A percentile compares a stretch with the other conserved stretches of the same genome.
Evolutionary conservation across 2,888 invertebrate genomes (phyloP).

Genomic region (Megastigmus dorsalis): DNA sequence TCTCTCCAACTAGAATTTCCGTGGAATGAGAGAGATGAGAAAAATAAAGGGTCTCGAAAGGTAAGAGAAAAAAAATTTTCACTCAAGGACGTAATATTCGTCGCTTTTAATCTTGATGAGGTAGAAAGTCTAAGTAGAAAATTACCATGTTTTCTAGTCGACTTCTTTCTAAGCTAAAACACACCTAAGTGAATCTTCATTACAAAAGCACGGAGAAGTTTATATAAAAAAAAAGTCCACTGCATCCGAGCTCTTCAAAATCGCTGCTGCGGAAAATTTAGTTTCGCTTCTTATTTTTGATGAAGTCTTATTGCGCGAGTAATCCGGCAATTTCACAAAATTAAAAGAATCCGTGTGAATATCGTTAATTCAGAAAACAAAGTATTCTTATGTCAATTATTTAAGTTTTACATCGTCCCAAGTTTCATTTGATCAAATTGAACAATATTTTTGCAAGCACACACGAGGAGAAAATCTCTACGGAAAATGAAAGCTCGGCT

Average conservation of each 20-base stretch:
- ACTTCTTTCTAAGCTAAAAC: not conserved
- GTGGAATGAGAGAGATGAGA: not conserved
- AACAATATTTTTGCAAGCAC: too few species aligned
- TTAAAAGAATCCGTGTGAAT: too few species aligned
- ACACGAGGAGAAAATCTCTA: too few species aligned
- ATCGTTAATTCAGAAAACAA: too few species aligned
- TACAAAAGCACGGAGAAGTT: slow-evolving; percentile 10
- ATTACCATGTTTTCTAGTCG: slow-evolving; percentile 19
- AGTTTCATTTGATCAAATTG: too few species aligned
- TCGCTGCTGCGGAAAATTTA: slow-evolving; percentile 10
- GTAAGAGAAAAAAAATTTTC: not conserved
- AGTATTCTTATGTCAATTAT: too few species aligned
- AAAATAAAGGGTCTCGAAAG: not conserved
- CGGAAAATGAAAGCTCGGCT: too few species aligned
- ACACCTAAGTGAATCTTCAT: slow-evolving; percentile 22
- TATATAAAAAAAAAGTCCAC: not conserved
- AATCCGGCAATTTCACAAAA: too few species aligned
- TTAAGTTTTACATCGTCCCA: too few species aligned
- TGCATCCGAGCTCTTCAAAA: slow-evolving; percentile 1
- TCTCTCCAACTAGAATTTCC: too few species aligned
- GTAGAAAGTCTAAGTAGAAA: not conserved
- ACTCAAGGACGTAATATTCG: not conserved
- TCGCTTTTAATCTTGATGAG: slow-evolving; percentile 14
- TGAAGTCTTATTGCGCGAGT: too few species aligned
- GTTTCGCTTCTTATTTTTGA: not conserved